Evolutionary conservation across 35 echinoderm and acorn worm species (phyloP).

Genomic region (Stichopus chloronotus): DNA sequence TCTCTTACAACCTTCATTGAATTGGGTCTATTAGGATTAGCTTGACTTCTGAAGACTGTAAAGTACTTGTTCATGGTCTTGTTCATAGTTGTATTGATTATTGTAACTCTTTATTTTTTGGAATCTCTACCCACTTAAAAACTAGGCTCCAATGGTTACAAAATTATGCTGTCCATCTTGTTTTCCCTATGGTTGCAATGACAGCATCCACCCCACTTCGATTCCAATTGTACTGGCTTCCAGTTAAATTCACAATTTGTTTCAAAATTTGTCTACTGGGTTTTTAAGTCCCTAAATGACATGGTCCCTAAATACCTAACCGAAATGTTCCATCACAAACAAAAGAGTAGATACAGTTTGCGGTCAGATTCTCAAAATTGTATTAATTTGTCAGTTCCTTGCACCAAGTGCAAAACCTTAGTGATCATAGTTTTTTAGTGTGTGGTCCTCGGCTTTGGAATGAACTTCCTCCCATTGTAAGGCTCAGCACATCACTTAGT

Average conservation of each 20-base stretch:
- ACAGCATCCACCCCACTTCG: not conserved
- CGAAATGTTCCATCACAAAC: not conserved
- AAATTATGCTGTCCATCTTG: not conserved
- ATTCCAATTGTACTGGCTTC: not conserved
- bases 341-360: not conserved
- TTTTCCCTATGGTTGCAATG: not conserved
- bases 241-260: not conserved
- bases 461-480: not conserved
- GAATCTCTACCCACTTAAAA: not conserved
- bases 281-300: not conserved
- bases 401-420: not conserved
- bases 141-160: not conserved
- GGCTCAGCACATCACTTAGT: too few species aligned
- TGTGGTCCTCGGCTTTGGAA: not conserved
- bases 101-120: too few species aligned
- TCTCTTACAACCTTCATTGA: too few species aligned
- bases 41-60: too few species aligned
- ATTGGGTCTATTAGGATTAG: too few species aligned
- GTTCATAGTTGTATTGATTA: too few species aligned
- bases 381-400: too few species aligned
- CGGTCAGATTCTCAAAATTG: too few species aligned
- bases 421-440: not conserved
- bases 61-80: too few species aligned
- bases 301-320: too few species aligned
- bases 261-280: constrained; percentile 2